Percentiles rank a stretch among this genome's conserved stretches.
Evolutionary conservation across 2,797 vertebrate species (phyloP).

Genomic region (Pampus argenteus): DNA sequence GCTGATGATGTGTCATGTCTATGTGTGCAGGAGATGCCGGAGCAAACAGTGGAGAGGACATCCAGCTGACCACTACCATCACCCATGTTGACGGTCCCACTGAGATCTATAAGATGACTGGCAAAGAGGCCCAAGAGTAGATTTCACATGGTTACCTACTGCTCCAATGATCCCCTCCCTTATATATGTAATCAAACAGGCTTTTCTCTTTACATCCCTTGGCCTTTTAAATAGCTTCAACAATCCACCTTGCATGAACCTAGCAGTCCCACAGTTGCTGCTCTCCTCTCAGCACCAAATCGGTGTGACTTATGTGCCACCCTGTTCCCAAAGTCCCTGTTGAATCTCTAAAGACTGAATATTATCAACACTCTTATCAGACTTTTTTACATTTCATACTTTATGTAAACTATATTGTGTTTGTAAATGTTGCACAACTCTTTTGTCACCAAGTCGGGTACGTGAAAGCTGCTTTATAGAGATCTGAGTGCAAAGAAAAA

Average conservation of each 20-base stretch:
- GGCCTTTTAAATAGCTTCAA: neutral
- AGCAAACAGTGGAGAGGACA: conserved; percentile 91
- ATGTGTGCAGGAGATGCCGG: conserved; percentile 86
- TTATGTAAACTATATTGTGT: conserved; percentile 45
- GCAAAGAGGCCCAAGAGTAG: conserved; percentile 95
- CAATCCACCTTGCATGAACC: conserved; percentile 45
- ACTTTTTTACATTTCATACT: conserved; percentile 49
- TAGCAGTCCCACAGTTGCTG: conserved; percentile 16
- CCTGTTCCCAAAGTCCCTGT: conserved; percentile 19
- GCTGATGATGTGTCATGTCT: neutral
- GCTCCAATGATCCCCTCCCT: conserved; percentile 43
- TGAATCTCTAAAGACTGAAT: conserved; percentile 45
- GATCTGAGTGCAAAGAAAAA: conserved; percentile 10
- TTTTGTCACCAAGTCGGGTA: conserved; percentile 47
- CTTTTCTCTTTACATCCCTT: conserved; percentile 22
- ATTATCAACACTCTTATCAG: conserved; percentile 53
- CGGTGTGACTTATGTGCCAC: conserved; percentile 19
- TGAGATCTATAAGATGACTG: conserved; percentile 94
- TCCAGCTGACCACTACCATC: conserved; percentile 96
- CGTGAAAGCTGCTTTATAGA: conserved; percentile 37
- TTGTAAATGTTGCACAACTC: conserved; percentile 64
- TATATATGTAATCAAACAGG: conserved; percentile 29
- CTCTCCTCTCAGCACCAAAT: conserved; percentile 25
- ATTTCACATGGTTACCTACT: conserved; percentile 38
- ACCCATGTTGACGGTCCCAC: conserved; percentile 94